Base-by-base conservation (phyloP, 2,888 invertebrate genomes). In the Megaustenia siamemsis region DNA sequence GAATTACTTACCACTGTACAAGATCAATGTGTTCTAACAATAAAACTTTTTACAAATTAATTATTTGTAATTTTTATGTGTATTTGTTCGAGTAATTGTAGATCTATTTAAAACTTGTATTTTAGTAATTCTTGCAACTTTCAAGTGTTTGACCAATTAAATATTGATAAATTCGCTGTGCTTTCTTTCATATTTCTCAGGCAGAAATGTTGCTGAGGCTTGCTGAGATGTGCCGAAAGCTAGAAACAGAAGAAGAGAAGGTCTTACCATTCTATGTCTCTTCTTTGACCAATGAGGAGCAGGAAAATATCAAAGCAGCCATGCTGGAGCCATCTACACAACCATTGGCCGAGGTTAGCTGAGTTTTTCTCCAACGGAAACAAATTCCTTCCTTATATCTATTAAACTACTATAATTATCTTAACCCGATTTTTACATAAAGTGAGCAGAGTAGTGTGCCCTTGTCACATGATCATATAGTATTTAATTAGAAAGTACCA, bases 231-330 rank as follows among this genome's bases (percentile, higher is more conserved):
- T 93, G 94, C 87, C 89, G 94, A 12, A 94, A 93, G 78, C 85
- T 93, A 80, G 94, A 94, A 87, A 94, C 94, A 21, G 94, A 94
- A 85, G 93, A 94, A 84, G 94, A 94, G 89, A 94, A 94, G 86
- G 94, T 94, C 8, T 88, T 94, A 69, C 94, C 94, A 32, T 94
- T 94, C 88, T 94, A 93, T 86, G 92, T 92, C 4, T 90, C 93
- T 3, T 93, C 94, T 1, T 90, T 94, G 49, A 94, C 93, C 4
- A 87, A 91, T 38, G 93, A 94, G 60, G 94, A 94, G 82, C 89
- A 91, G 84, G 92, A 92, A 12, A 93, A 94, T 86, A 91, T 94
- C 0, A 87, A 90, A 38, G 92, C 90, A 6, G 93, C 93, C 24
- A 89, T 93, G 8, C 81, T 90, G 38, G 94, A 94, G 82, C 90